A percentile compares a stretch with the other conserved stretches of the same genome.
Evolutionary conservation across 2,797 vertebrate species (phyloP).

Genomic region (Otolemur crassicaudatus): DNA sequence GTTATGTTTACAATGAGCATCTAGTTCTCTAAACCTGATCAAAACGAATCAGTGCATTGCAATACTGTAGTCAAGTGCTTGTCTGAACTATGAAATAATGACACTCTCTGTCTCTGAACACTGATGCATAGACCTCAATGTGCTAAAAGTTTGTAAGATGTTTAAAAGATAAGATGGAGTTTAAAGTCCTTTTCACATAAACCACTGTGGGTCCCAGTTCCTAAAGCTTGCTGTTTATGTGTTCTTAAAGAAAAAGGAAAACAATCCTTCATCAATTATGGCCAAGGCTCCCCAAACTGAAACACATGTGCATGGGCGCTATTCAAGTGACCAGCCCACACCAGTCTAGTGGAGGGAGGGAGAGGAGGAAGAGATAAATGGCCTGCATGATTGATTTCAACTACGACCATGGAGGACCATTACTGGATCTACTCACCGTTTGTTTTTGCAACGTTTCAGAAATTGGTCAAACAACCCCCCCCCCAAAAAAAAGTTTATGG

Average conservation of each 20-base stretch:
- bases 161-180: conserved; percentile 47
- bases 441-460: conserved; percentile 75
- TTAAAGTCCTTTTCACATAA: conserved; percentile 51
- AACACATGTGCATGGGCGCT: conserved; percentile 72
- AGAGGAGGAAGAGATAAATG: conserved; percentile 66
- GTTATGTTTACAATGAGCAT: neutral
- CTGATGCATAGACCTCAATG: neutral
- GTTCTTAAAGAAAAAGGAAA: conserved; percentile 74
- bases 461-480: neutral
- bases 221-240: conserved; percentile 61
- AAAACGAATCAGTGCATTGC: neutral
- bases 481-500: neutral
- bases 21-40: conserved; percentile 31
- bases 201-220: neutral
- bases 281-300: conserved; percentile 71
- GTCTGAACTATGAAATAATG: neutral
- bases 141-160: conserved; percentile 42
- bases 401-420: conserved; percentile 76
- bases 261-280: conserved; percentile 69
- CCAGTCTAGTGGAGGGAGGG: conserved; percentile 20
- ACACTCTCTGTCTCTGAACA: neutral
- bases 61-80: neutral
- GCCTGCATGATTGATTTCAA: conserved; percentile 76
- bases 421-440: conserved; percentile 80
- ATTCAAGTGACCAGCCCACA: conserved; percentile 19